Evolutionary conservation across 2,888 invertebrate genomes (phyloP), one percentile per base, ranked within the genome.

Genomic region (Lysandra coridon): DNA sequence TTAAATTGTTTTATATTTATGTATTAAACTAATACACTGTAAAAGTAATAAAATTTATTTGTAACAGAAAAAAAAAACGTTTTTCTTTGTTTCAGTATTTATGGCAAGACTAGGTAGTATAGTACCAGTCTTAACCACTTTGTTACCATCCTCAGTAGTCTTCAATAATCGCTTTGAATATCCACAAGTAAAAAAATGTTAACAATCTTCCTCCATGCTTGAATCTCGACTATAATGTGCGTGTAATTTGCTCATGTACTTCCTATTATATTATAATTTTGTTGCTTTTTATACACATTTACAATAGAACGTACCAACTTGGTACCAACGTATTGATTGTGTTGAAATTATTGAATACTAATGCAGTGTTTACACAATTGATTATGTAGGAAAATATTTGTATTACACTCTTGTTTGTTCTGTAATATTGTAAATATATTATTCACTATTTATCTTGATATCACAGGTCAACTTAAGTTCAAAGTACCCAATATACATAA

Each of bases 261-360:
- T 23, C 12, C 64, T 12, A 64, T 30, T 64, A 64, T 64, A 64
- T 64, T 64, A 64, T 64, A 30, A 64, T 64, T 64, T 64, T 23
- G 30, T 12, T 30, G 64, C 30, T 64, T 64, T 64, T 64, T 30
- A 64, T 64, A 64, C 30, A 69, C 33, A 69, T 69, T 14, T 33
- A 14, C 14, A 69, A 69, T 69, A 69, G 33, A 33, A 14, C 7
- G n/a, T 62, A 49, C 49, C 49, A 23, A 62, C 62, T n/a, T 62
- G n/a, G 69, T 69, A 69, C 14, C 10, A 33, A 23, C 33, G 23
- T 69, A 69, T 69, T 69, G 69, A 37, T 33, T 69, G 69, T 37
- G 33, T 33, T 69, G 33, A 33, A 69, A 69, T 69, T 3, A 69
- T 4, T 69, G 69, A 69, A 33, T 69, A 69, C 7, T 69, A 69